Evolutionary conservation across 2,797 vertebrate species (phyloP).

Genomic region (Microcaecilia unicolor): DNA sequence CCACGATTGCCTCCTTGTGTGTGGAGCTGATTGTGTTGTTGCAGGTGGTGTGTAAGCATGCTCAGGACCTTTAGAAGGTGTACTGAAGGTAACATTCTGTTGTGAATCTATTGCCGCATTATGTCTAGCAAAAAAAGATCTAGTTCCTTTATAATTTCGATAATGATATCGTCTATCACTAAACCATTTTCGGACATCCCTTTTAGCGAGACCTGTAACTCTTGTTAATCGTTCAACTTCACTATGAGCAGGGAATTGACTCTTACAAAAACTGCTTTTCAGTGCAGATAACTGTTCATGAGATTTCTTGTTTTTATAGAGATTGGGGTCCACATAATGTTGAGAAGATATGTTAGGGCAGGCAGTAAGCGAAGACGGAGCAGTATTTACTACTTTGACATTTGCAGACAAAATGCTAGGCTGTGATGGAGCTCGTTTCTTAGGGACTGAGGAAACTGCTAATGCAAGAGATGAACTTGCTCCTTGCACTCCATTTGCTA

Average conservation of each 20-base stretch:
- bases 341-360: constrained; percentile 58
- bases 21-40: constrained; percentile 25
- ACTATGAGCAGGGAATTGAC: constrained; percentile 85
- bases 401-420: constrained; percentile 54
- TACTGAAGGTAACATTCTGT: constrained; percentile 51
- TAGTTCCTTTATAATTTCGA: constrained; percentile 60
- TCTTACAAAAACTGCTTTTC: constrained; percentile 82
- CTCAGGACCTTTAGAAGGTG: constrained; percentile 42
- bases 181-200: constrained; percentile 97
- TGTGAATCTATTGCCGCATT: constrained; percentile 44
- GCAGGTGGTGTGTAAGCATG: constrained; percentile 21
- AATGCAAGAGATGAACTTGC: constrained; percentile 74
- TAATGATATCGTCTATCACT: constrained; percentile 92
- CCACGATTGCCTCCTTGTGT: constrained; percentile 69
- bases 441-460: constrained; percentile 67
- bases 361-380: constrained; percentile 55
- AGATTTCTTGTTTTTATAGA: constrained; percentile 90
- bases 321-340: constrained; percentile 67
- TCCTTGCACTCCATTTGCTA: constrained; percentile 84
- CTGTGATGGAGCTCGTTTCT: constrained; percentile 58
- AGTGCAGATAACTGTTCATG: constrained; percentile 82
- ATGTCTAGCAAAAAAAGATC: constrained; percentile 36
- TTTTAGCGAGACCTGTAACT: constrained; percentile 78
- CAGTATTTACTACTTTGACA: constrained; percentile 51
- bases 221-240: constrained; percentile 87